Percentiles rank a stretch among this genome's conserved stretches.
phyloP scores from a whole-genome alignment of 92 coral and sea anemone species.

The Heteractis magnifica region DNA sequence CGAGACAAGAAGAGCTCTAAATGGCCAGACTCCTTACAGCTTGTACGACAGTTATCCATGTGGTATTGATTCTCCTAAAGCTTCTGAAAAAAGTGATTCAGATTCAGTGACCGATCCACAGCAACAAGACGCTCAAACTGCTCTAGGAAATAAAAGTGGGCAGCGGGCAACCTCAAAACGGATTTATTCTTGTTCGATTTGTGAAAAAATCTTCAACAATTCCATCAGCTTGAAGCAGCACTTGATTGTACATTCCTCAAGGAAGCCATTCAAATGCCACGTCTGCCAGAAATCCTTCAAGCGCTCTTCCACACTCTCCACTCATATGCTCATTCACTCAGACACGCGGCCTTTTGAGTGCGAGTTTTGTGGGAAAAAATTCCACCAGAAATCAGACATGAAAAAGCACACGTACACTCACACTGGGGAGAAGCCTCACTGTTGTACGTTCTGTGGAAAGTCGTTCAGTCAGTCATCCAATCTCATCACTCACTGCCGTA shows the following conservation, averaged over 20 bases:
- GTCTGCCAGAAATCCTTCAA: conserved; percentile 81
- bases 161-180: conserved; percentile 28
- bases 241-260: conserved; percentile 70
- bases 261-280: conserved; percentile 73
- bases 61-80: not conserved
- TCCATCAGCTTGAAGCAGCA: conserved; percentile 86
- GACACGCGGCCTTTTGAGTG: conserved; percentile 94
- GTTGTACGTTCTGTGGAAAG: conserved; percentile 87
- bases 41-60: conserved; percentile 18
- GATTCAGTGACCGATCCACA: not conserved
- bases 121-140: not conserved
- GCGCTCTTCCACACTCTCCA: conserved; percentile 91
- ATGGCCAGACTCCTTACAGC: conserved; percentile 18
- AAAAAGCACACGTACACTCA: conserved; percentile 89
- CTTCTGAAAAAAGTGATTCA: not conserved
- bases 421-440: conserved; percentile 94
- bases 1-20: conserved; percentile 43
- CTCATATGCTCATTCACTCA: conserved; percentile 96
- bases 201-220: conserved; percentile 89
- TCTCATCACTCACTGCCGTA: conserved; percentile 94
- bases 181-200: conserved; percentile 69
- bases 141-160: not conserved
- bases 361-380: conserved; percentile 85
- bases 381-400: conserved; percentile 98
- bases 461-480: conserved; percentile 96